Evolutionary conservation across 2,113 vertebrate species (phyloP), one percentile per base, ranked within the genome.

Genomic region (Perccottus glenii): DNA sequence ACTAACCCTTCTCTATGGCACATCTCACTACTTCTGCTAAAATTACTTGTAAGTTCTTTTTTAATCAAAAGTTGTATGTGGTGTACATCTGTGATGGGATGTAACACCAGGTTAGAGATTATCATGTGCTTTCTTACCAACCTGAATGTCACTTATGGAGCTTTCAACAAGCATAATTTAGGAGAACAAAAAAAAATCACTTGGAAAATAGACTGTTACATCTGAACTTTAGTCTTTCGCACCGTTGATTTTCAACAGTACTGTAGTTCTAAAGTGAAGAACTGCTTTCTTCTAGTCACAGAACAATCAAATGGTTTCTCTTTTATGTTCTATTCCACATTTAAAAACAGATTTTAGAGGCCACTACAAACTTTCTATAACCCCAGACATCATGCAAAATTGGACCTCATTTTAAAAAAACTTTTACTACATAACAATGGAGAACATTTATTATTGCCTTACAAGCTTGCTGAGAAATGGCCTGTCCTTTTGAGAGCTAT

Each of bases 1-100:
- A 70, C 67, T 70, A 73, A 70, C 53, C 6, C 6, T 15, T 60
- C 40, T 50, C 40, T 32, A 35, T 11, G 49, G 64, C 64, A 51
- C 56, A 19, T 67, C n/a, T 71, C 51, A 64, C 14, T 38, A 9
- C 57, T 65, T 48, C 9, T 61, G 11, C 16, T 64, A 42, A 19
- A 64, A 56, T 70, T 43, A 33, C 15, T 5, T 60, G 53, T 77
- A n/a, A 3, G 27, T 68, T 4, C 70, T 32, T 33, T 60, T 67
- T 71, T 60, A 9, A 45, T 58, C 48, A 45, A 10, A 15, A 46
- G 4, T 14, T 49, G 1, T 33, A 35, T 27, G 48, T 47, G n/a
- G 10, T 47, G 19, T 12, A 7, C 16, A 4, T 16, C 33, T 38
- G 2, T 43, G 12, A 61, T 35, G 57, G n/a, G 9, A 40, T 11